Base-by-base conservation (phyloP, 1,140 invertebrate genomes). In the Pogonomyrmex barbatus region DNA sequence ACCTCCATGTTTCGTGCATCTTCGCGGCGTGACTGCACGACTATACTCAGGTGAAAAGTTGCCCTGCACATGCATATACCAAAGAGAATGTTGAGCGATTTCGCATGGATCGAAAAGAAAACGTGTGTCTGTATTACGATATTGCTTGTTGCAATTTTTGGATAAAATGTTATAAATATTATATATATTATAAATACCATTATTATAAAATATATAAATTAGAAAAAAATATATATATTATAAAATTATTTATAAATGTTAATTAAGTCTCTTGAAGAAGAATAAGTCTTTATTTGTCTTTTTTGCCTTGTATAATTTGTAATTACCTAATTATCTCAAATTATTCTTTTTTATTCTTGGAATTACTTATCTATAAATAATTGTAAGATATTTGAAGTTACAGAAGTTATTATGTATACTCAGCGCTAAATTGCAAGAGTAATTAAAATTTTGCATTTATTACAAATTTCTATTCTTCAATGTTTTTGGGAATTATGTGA, bases 1-100 rank as follows among this genome's bases (percentile, higher is more conserved):
- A 85, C 85, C 88, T 89, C 79, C 78, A 86, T 68, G 76, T 82
- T 76, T 88, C 89, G 73, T 87, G 83, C 78, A 88, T 85, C 75
- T 82, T 84, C 77, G 76, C 75, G 78, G 77, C 89, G 87, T 88
- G 82, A 88, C 88, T 85, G 3, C 45, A 45, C 39, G 58, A 6
- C 50, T 36, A 54, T n/a, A 85, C 62, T 90, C 87, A 71, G 10
- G 88, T 54, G 52, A 67, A 83, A 87, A 82, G 56, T 86, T 39
- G 30, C 68, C 54, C 24, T 78, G 67, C 58, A 24, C 73, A 52
- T 76, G 84, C 77, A 87, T 79, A 76, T 89, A 39, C 84, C 84
- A n/a, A 78, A 54, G 62, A 79, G 84, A 75, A 89, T 89, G 83
- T 76, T 36, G 56, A 75, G 54, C 47, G 12, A 70, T n/a, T 71